These are phyloP conservation scores for Scaptomyza pallida DNA, from an alignment of 1,140 invertebrate genomes.

Conservation along the genomic window DNA sequence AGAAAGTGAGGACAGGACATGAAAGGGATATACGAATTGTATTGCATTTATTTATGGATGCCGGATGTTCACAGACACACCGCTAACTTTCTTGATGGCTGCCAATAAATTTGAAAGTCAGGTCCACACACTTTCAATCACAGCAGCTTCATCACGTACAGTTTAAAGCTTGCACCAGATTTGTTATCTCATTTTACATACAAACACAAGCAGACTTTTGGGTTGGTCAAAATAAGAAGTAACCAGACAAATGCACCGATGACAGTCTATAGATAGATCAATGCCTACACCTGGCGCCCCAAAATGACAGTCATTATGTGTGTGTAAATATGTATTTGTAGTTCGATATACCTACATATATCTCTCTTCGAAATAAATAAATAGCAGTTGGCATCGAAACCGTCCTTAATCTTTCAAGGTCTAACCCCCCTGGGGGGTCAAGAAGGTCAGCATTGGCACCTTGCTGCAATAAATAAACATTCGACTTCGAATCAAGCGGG, in stretches of 20 bases:
- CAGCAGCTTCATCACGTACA: slow-evolving; percentile 23
- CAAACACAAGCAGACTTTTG: neutral
- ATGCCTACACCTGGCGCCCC: slow-evolving; percentile 70
- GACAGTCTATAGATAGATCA: slow-evolving; percentile 61
- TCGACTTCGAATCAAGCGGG: slow-evolving; percentile 23
- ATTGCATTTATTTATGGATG: slow-evolving; percentile 73
- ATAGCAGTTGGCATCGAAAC: slow-evolving; percentile 21
- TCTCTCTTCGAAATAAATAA: slow-evolving; percentile 25
- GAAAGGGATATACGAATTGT: slow-evolving; percentile 59
- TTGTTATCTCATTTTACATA: slow-evolving; percentile 63
- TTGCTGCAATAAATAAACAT: slow-evolving; percentile 81
- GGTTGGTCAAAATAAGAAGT: neutral
- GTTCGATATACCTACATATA: neutral
- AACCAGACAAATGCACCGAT: slow-evolving; percentile 64
- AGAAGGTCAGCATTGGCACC: slow-evolving; percentile 69
- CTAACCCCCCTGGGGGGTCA: slow-evolving; percentile 38
- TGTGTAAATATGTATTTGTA: slow-evolving; percentile 50
- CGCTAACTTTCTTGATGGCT: slow-evolving; percentile 75
- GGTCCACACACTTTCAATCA: slow-evolving; percentile 74
- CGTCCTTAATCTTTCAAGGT: slow-evolving; percentile 8
- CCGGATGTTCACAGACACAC: slow-evolving; percentile 33
- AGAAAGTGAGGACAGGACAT: slow-evolving; percentile 23
- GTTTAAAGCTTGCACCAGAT: slow-evolving; percentile 55
- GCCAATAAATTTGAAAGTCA: slow-evolving; percentile 73
- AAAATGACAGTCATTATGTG: slow-evolving; percentile 79